Percentiles rank a stretch among this genome's conserved stretches.
Evolutionary conservation across 2,888 invertebrate genomes (phyloP).

Genomic region (Helleia helle): DNA sequence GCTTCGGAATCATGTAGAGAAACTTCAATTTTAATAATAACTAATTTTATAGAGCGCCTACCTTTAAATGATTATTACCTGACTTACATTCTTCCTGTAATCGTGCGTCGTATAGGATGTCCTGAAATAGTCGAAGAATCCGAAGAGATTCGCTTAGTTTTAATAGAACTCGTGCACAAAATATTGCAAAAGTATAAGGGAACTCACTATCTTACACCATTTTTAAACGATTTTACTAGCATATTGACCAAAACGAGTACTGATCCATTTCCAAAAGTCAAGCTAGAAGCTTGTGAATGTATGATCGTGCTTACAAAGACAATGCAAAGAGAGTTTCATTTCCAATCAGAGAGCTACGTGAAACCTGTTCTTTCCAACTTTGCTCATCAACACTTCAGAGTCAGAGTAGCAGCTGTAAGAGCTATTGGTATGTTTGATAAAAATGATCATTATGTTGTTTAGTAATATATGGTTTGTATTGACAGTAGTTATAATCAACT

Average conservation of each 20-base stretch:
- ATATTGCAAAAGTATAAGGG: conserved; percentile 78
- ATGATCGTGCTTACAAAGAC: conserved; percentile 77
- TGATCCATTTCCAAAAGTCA: conserved; percentile 88
- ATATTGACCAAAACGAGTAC: conserved; percentile 81
- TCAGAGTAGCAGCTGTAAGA: conserved; percentile 81
- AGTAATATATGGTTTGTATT: no score
- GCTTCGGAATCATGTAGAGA: conserved; percentile 78
- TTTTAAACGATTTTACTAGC: conserved; percentile 82
- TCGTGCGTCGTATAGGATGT: conserved; percentile 84
- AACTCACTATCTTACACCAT: conserved; percentile 75
- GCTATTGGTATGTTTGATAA: conserved; percentile 81
- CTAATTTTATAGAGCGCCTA: conserved; percentile 70
- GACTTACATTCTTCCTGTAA: conserved; percentile 81
- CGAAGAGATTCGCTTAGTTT: conserved; percentile 86
- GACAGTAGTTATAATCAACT: no score
- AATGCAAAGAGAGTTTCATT: conserved; percentile 81
- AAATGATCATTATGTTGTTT: no score
- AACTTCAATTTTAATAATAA: conserved; percentile 67
- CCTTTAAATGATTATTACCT: conserved; percentile 82
- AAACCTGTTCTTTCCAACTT: conserved; percentile 82
- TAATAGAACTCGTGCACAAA: conserved; percentile 77
- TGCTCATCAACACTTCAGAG: conserved; percentile 87
- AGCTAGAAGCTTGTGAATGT: conserved; percentile 83
- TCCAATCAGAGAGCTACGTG: conserved; percentile 81
- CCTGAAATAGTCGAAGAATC: conserved; percentile 78